Conservation (phyloP, 1,140 invertebrate species). For the Magallana angulata region DNA sequence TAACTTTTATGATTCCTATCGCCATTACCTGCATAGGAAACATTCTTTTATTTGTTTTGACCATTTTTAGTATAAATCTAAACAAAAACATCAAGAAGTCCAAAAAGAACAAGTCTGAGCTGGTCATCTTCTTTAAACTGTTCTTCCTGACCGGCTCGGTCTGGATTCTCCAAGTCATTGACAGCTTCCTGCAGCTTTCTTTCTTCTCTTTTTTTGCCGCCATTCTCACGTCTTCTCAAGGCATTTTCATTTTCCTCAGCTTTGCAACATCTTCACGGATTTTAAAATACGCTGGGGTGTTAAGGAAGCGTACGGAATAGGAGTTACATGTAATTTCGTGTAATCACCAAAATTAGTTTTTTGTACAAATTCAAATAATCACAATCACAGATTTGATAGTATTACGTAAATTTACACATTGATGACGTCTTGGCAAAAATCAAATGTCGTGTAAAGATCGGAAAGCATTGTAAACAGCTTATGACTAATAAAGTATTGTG, state of each 20-base stretch:
- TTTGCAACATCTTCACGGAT: conserved; percentile 5
- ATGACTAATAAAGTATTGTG: no score
- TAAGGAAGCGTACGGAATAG: no score
- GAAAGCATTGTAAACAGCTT: no score
- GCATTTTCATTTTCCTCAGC: conserved; percentile 50
- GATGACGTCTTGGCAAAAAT: no score
- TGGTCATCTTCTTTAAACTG: conserved; percentile 41
- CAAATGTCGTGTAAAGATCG: no score
- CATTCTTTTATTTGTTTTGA: conserved; percentile 39
- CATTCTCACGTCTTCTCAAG: conserved; percentile 43
- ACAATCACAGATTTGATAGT: no score
- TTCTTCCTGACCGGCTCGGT: conserved; percentile 47
- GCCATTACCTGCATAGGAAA: conserved; percentile 39
- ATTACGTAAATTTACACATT: no score
- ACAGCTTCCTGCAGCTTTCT: conserved; percentile 42
- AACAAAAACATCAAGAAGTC: conserved; percentile 39
- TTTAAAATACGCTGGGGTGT: background rate
- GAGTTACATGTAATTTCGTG: no score
- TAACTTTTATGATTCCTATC: conserved; percentile 39
- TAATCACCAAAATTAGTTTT: no score
- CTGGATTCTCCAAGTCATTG: conserved; percentile 47
- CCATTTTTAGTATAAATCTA: conserved; percentile 17
- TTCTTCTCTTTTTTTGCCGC: conserved; percentile 42
- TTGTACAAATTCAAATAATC: no score
- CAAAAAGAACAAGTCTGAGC: background rate